phyloP scores from a whole-genome alignment of 2,113 vertebrate genomes.

The Muntiacus muntjak region DNA sequence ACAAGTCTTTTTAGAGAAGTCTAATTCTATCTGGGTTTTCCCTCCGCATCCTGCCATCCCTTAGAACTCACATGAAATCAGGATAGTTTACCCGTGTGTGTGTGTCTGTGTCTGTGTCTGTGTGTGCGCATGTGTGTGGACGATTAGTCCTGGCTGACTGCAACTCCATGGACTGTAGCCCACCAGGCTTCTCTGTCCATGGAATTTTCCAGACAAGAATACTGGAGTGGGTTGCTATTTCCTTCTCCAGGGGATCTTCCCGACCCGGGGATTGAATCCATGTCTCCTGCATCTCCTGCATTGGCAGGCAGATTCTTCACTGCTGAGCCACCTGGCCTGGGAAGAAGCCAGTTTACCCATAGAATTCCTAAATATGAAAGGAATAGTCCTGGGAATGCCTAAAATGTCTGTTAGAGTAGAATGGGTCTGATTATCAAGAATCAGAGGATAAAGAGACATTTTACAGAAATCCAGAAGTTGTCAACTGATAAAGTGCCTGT shows the following conservation, averaged over 20 bases:
- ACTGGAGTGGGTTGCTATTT: neutral
- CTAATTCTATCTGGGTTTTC: neutral
- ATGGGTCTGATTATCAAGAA: neutral
- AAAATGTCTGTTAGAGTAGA: neutral
- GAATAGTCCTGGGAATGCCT: neutral
- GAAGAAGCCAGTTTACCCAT: neutral
- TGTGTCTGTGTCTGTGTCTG: no score
- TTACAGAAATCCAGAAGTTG: neutral
- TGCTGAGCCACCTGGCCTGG: neutral
- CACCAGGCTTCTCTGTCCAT: neutral
- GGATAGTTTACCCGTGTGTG: neutral
- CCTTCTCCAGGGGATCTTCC: neutral
- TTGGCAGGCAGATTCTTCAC: neutral
- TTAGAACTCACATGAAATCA: neutral
- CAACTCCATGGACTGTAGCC: neutral
- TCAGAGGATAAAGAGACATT: neutral
- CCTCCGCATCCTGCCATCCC: neutral
- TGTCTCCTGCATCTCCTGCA: neutral
- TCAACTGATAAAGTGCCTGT: neutral
- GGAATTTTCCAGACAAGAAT: neutral
- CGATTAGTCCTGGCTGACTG: neutral
- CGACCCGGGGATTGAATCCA: neutral
- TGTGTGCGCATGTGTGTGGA: rapidly evolving
- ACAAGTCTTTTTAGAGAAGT: neutral
- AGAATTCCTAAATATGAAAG: neutral